phyloP scores from a whole-genome alignment of 2,888 invertebrate genomes.

The Amorpha juglandis region DNA sequence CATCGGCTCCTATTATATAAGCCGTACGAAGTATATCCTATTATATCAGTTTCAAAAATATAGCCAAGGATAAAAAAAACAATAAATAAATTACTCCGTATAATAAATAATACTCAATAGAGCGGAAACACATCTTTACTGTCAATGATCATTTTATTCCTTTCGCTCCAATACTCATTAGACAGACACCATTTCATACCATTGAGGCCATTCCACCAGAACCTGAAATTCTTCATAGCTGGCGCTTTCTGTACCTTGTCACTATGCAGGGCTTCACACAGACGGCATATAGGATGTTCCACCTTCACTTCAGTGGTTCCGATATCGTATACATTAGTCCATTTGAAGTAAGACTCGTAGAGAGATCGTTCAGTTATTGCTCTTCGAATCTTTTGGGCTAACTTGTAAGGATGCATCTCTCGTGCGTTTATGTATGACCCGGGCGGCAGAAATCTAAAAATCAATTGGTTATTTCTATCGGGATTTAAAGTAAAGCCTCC shows the following conservation, averaged over 20 bases:
- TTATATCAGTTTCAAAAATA: background rate
- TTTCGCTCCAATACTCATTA: slow-evolving; percentile 49
- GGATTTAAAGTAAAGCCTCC: too few species aligned
- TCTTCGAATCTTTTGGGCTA: slow-evolving; percentile 55
- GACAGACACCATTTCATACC: slow-evolving; percentile 59
- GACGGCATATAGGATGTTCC: slow-evolving; percentile 54
- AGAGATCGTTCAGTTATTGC: slow-evolving; percentile 42
- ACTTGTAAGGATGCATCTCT: slow-evolving; percentile 54
- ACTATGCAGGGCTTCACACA: slow-evolving; percentile 55
- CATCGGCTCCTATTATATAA: too few species aligned
- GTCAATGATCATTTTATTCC: slow-evolving; percentile 39
- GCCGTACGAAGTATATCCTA: too few species aligned
- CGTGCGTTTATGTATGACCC: slow-evolving; percentile 63
- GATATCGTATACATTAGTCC: slow-evolving; percentile 62
- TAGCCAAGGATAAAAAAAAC: slow-evolving; percentile 1
- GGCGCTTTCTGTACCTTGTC: slow-evolving; percentile 33
- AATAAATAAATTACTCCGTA: background rate
- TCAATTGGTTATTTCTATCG: too few species aligned
- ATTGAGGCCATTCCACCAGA: slow-evolving; percentile 60
- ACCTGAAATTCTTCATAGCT: slow-evolving; percentile 50
- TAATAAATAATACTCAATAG: slow-evolving; percentile 33
- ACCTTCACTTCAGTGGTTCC: slow-evolving; percentile 31
- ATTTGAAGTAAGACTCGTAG: slow-evolving; percentile 58
- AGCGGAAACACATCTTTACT: slow-evolving; percentile 38
- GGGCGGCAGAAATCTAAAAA: slow-evolving; percentile 59